Conservation (phyloP, 2,113 vertebrate species). For the Felis catus region F.catus_Fca126_mat1.0 CM031412.1:7985501-7986000, state of each 20-base stretch:
- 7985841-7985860: constrained; percentile 92
- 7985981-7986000: constrained; percentile 43
- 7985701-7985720: neutral
- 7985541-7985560: neutral
- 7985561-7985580: rapidly evolving
- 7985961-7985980: constrained; percentile 75
- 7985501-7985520: neutral
- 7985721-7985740: neutral
- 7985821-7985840: neutral
- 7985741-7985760: neutral
- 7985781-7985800: neutral
- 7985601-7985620: neutral
- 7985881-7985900: constrained; percentile 92
- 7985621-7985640: rapidly evolving
- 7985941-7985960: constrained; percentile 79
- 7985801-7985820: neutral
- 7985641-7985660: neutral
- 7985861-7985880: constrained; percentile 91
- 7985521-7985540: neutral
- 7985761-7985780: neutral
- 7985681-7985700: neutral
- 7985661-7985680: rapidly evolving
- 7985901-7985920: constrained; percentile 88
- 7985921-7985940: constrained; percentile 79
- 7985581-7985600: neutral